These are phyloP conservation scores for Callaeas wilsoni DNA, from an alignment of 2,113 vertebrate species.

Conservation along the genomic window DNA sequence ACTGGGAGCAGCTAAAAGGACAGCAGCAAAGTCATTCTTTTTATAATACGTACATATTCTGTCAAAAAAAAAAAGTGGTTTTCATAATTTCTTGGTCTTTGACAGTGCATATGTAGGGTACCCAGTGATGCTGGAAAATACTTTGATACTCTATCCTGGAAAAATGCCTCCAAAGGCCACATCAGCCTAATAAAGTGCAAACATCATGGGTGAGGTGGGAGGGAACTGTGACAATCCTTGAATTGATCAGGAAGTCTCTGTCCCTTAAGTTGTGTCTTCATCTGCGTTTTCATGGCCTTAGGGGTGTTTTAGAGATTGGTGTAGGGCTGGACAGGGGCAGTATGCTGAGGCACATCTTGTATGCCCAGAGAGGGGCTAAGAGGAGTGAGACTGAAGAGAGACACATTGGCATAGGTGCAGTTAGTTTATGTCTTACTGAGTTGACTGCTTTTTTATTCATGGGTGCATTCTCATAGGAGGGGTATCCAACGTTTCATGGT, in stretches of 20 bases:
- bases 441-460: background rate
- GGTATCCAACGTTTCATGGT: fast-evolving
- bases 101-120: background rate
- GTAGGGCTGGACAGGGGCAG: background rate
- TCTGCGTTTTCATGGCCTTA: background rate
- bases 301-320: background rate
- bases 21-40: background rate
- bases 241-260: background rate
- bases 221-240: background rate
- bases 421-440: background rate
- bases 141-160: background rate
- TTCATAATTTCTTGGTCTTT: background rate
- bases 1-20: background rate
- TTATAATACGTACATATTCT: background rate
- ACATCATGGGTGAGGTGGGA: background rate
- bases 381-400: background rate
- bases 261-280: background rate
- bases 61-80: background rate
- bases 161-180: background rate
- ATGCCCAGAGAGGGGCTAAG: background rate
- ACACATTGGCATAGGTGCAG: background rate
- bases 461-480: background rate
- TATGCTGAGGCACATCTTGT: fast-evolving
- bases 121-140: background rate
- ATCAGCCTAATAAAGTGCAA: background rate